Evolutionary conservation across 2,888 invertebrate genomes (phyloP), one percentile per base, ranked within the genome.

Genomic region (Eilema depressum): DNA sequence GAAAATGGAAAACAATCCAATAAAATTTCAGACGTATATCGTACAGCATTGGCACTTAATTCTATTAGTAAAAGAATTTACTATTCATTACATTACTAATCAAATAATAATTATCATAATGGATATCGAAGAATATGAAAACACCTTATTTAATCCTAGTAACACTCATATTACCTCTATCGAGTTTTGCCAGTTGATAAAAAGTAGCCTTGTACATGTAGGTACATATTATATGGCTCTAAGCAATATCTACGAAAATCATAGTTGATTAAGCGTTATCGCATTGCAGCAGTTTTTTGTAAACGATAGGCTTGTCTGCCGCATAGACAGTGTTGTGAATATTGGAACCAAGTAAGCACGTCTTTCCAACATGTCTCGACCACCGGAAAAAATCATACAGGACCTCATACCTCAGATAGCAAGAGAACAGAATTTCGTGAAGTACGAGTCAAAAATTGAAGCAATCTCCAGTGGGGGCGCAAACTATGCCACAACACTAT

Each of bases 341-440:
- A 17, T 61, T n/a, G 28, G 33, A 61, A 20, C 1, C 11, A 11
- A 61, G 28, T 30, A n/a, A 33, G n/a, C 61, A 28, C 33, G 61
- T 33, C 14, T n/a, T 3, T 41, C 12, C 37, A 63, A 63, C 3
- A 63, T 63, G 63, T 14, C 63, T n/a, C 28, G 61, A 37, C 23
- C 33, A 25, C 37, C 69, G 0, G 57, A 57, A 26, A 5, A 57
- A 56, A 71, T 70, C 69, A 69, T 82, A 26, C 63, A 66, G 8
- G 57, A 65, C 4, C 59, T 80, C 0, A 62, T 85, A 7, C 64
- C 69, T 7, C 76, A 77, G 65, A 81, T 85, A n/a, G 83, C 83
- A 2, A 64, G 47, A 17, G 81, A 84, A 73, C 80, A 82, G 30
- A 66, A 80, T 4, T 79, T 81, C 8, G 20, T 67, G 2, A 66